Conservation (phyloP, 2,888 invertebrate genomes). For the Schrankia costaestrigalis region DNA sequence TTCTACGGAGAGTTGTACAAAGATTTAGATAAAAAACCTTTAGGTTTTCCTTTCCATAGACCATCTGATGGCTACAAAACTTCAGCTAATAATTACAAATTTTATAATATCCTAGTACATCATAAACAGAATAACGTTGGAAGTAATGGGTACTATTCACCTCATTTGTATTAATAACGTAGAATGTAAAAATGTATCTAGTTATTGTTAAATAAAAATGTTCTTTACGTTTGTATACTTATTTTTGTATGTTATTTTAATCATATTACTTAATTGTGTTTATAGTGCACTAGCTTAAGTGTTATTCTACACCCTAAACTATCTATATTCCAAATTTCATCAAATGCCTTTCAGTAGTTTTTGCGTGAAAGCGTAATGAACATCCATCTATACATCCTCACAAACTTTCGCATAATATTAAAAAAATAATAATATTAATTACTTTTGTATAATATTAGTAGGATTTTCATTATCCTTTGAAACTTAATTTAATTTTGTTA, state of each 20-base stretch:
- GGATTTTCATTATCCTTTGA: too few relatives aligned
- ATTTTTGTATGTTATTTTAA: neutral
- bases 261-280: neutral
- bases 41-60: constrained; percentile 72
- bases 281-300: too few relatives aligned
- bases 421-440: too few relatives aligned
- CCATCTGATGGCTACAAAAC: constrained; percentile 37
- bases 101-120: constrained; percentile 58
- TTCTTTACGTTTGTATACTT: neutral
- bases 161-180: constrained; percentile 46
- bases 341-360: too few relatives aligned
- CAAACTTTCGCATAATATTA: too few relatives aligned
- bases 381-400: too few relatives aligned
- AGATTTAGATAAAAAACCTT: constrained; percentile 51
- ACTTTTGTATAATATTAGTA: too few relatives aligned
- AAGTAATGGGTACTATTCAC: constrained; percentile 48
- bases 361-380: too few relatives aligned
- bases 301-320: too few relatives aligned
- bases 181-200: neutral
- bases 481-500: too few relatives aligned
- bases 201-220: neutral
- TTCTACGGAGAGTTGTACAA: constrained; percentile 39
- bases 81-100: constrained; percentile 53
- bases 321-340: too few relatives aligned
- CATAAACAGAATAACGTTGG: constrained; percentile 45